Evolutionary conservation across 2,797 vertebrate species (phyloP).

Genomic region (Thripadectes ignobilis): DNA sequence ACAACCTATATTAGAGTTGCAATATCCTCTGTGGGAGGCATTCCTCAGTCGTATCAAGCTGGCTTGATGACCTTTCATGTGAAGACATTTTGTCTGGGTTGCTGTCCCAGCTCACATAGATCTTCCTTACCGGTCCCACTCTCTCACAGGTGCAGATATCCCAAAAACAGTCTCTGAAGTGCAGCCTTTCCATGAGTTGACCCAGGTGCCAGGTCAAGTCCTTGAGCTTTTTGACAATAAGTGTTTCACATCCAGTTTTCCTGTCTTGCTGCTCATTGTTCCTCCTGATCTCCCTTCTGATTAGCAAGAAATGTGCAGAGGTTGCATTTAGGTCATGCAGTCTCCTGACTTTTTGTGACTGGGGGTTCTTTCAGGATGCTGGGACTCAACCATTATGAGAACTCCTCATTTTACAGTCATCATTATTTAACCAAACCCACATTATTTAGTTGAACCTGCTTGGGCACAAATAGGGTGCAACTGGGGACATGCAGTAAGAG

Average conservation of each 20-base stretch:
- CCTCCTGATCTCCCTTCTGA: neutral
- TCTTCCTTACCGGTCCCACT: neutral
- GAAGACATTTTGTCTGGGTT: neutral
- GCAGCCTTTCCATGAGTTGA: neutral
- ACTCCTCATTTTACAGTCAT: neutral
- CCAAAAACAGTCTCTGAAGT: neutral
- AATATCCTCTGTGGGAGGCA: neutral
- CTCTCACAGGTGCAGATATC: neutral
- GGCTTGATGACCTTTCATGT: slow-evolving; percentile 13
- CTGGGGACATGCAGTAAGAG: neutral
- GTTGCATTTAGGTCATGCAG: neutral
- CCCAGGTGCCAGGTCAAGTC: neutral
- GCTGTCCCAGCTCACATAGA: neutral
- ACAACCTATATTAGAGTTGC: neutral
- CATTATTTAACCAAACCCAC: neutral
- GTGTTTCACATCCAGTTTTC: neutral
- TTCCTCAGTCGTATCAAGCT: neutral
- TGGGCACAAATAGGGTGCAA: neutral
- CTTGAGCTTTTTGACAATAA: neutral
- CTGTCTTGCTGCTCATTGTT: neutral
- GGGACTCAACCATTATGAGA: neutral
- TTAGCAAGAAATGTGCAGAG: neutral
- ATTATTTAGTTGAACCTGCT: neutral
- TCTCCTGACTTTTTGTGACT: neutral
- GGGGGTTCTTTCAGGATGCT: neutral